Evolutionary conservation across 2,888 invertebrate species (phyloP).

Genomic region (Tanytarsus gracilentus): DNA sequence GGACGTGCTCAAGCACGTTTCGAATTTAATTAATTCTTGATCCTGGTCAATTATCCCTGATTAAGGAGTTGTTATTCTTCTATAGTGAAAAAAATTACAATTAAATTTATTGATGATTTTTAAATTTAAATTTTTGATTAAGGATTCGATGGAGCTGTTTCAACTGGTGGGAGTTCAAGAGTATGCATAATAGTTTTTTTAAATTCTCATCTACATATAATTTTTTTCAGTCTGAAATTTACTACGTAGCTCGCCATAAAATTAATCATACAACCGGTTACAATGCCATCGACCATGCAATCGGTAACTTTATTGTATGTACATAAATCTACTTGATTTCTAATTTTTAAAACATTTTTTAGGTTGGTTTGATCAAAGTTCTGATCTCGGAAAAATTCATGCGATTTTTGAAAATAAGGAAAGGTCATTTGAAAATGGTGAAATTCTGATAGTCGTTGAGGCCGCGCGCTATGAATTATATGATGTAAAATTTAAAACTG

Average conservation of each 20-base stretch:
- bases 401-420: constrained; percentile 56
- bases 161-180: neutral
- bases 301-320: constrained; percentile 28
- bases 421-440: constrained; percentile 51
- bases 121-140: constrained; percentile 31
- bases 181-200: neutral
- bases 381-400: constrained; percentile 58
- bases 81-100: constrained; percentile 59
- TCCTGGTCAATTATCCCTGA: too few species aligned
- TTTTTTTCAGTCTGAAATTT: constrained; percentile 31
- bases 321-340: constrained; percentile 45
- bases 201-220: neutral
- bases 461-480: constrained; percentile 67
- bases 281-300: constrained; percentile 25
- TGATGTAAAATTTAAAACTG: constrained; percentile 48
- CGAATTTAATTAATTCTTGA: too few species aligned
- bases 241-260: constrained; percentile 46
- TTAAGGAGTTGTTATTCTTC: too few species aligned
- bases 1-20: too few species aligned
- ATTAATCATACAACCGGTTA: constrained; percentile 32
- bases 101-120: constrained; percentile 50
- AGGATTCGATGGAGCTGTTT: too few species aligned
- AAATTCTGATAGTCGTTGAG: constrained; percentile 71
- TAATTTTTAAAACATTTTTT: constrained; percentile 42
- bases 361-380: constrained; percentile 60